Evolutionary conservation across 2,113 vertebrate genomes (phyloP), one percentile per base, ranked within the genome.

Genomic region (Centrocercus urophasianus): DNA sequence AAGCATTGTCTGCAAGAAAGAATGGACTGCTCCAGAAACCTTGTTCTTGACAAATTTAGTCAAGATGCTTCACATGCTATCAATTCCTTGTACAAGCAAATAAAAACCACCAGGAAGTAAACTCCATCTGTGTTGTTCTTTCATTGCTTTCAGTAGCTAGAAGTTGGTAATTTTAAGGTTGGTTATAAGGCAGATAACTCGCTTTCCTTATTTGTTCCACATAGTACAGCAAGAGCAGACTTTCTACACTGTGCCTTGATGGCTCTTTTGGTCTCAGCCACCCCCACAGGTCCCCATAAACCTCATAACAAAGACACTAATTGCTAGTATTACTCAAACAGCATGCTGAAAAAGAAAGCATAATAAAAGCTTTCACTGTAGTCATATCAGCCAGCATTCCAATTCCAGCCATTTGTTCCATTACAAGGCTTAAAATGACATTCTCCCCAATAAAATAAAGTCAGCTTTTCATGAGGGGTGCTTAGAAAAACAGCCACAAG

Each of bases 201-300:
- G 0, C 34, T 43, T 36, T 50, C 47, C 69, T 66, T 9, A 16
- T 11, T 66, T 20, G 34, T 10, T 69, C 11, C 56, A 52, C 43
- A 65, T 10, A 15, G 50, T 28, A 28, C n/a, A 20, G 42, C 1
- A 2, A 52, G 43, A 10, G 4, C 1, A 34, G 0, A 0, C 13
- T 72, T 43, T 60, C 40, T 27, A 10, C 2, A 30, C 70, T 6
- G 2, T 25, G 47, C 40, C 78, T 57, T 40, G 20, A 52, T 28
- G 48, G 45, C 59, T 93, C 40, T 38, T 43, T n/a, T n/a, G 48
- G 22, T 18, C 64, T n/a, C 10, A 47, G 63, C 48, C 83, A 73
- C 64, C 60, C 83, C 45, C 34, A 43, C 13, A 47, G 54, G 42
- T 48, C 36, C 61, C 85, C 21, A 47, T 78, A 34, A 90, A 8